Conservation (phyloP, 2,888 invertebrate genomes). For the Chromoteleia sp. region DNA sequence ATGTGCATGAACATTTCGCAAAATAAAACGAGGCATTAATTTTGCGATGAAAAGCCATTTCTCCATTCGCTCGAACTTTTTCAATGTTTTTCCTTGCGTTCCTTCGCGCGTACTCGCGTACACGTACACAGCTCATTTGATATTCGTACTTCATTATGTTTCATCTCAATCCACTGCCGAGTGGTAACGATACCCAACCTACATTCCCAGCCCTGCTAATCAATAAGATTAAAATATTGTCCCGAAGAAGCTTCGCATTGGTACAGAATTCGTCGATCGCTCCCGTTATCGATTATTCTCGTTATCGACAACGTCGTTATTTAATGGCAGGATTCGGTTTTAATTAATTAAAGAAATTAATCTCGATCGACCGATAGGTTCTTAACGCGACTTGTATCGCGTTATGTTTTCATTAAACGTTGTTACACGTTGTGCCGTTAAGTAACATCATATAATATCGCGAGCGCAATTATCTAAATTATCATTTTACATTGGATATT, state of each 20-base stretch:
- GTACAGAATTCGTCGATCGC: too few relatives aligned
- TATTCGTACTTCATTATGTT: slow-evolving; percentile 43
- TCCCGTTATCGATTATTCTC: too few relatives aligned
- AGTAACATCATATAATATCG: too few relatives aligned
- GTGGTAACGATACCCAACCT: slow-evolving; percentile 1
- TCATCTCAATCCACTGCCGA: slow-evolving; percentile 23
- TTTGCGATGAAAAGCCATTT: background rate
- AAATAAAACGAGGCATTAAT: background rate
- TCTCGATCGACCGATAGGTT: too few relatives aligned
- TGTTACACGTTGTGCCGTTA: too few relatives aligned
- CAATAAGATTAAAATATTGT: slow-evolving; percentile 38
- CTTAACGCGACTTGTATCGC: too few relatives aligned
- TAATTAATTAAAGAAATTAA: too few relatives aligned
- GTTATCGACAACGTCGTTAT: too few relatives aligned
- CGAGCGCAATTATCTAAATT: too few relatives aligned
- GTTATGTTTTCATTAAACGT: too few relatives aligned
- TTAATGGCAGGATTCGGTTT: too few relatives aligned
- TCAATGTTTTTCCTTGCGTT: background rate
- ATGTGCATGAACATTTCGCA: background rate
- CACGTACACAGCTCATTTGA: slow-evolving; percentile 21
- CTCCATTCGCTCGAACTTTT: background rate
- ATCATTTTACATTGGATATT: too few relatives aligned
- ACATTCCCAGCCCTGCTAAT: slow-evolving; percentile 21
- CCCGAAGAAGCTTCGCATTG: slow-evolving; percentile 14
- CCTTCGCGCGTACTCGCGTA: background rate